Percentiles rank a stretch among this genome's conserved stretches.
These are phyloP conservation scores for Callyntrura guangdongensis DNA, from an alignment of 2,888 invertebrate genomes.

Conservation along the genomic window DNA sequence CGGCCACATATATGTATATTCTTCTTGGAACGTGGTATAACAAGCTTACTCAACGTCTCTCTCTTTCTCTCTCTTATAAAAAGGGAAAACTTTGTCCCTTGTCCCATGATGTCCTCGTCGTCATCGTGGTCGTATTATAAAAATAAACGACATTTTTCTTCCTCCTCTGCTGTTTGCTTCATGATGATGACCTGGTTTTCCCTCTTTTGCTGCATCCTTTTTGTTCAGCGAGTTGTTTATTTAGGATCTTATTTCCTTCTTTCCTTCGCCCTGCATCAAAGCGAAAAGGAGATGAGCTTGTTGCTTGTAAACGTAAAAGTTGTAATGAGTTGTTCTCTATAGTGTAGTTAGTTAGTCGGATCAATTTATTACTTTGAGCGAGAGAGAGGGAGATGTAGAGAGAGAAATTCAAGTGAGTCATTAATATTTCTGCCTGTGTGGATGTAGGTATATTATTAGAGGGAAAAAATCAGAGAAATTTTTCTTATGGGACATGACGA, in stretches of 20 bases:
- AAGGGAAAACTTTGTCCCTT: slow-evolving; percentile 31
- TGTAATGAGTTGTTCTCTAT: slow-evolving; percentile 45
- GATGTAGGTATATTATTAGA: not conserved
- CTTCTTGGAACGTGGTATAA: slow-evolving; percentile 11
- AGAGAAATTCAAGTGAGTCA: slow-evolving; percentile 28
- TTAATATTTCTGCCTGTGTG: not conserved
- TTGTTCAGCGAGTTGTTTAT: slow-evolving; percentile 17
- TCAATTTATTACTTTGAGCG: slow-evolving; percentile 34
- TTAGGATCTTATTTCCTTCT: slow-evolving; percentile 47
- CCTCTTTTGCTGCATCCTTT: not conserved
- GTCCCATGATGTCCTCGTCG: not conserved
- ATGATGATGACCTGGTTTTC: slow-evolving; percentile 50
- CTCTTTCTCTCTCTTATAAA: not conserved
- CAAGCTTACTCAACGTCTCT: not conserved
- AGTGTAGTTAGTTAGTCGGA: slow-evolving; percentile 25
- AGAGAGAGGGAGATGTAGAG: not conserved
- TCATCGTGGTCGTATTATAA: not conserved
- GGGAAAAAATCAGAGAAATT: not conserved
- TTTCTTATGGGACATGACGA: not conserved
- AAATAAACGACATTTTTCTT: slow-evolving; percentile 26
- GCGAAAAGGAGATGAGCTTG: slow-evolving; percentile 1
- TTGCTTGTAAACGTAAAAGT: slow-evolving; percentile 32
- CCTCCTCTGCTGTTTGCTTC: no score
- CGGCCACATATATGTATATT: not conserved
- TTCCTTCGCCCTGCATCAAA: not conserved